phyloP scores from a whole-genome alignment of 2,113 vertebrate species.

The Acrocephalus arundinaceus region DNA sequence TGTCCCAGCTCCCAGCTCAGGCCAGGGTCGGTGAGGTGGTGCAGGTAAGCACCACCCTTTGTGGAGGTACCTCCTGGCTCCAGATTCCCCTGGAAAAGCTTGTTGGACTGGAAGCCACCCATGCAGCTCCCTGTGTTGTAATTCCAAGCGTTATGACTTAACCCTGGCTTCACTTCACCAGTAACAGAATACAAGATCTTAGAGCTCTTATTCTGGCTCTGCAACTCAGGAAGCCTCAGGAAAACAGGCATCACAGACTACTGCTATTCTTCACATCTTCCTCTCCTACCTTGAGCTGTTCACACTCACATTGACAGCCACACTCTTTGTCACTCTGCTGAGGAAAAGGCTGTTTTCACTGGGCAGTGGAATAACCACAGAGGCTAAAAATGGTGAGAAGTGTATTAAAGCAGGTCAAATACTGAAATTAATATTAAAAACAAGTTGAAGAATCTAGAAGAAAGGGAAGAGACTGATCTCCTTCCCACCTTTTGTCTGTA shows the following conservation, averaged over 20 bases:
- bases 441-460: not conserved
- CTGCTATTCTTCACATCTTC: not conserved
- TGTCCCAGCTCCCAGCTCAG: not conserved
- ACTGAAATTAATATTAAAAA: not conserved
- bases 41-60: no score
- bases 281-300: not conserved
- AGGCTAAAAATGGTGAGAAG: not conserved
- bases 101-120: accelerated
- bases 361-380: not conserved
- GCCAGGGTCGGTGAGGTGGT: not conserved
- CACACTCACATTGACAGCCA: not conserved
- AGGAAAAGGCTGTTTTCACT: not conserved
- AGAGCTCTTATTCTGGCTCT: not conserved
- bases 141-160: accelerated
- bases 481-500: not conserved
- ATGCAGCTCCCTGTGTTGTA: accelerated
- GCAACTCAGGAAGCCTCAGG: not conserved
- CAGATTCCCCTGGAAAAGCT: not conserved
- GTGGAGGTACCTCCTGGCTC: not conserved
- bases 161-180: not conserved
- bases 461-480: not conserved
- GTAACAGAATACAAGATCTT: not conserved
- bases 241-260: not conserved
- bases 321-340: not conserved
- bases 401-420: not conserved